phyloP scores from a whole-genome alignment of 1,140 invertebrate species.

The Rhizoglyphus robini region DNA sequence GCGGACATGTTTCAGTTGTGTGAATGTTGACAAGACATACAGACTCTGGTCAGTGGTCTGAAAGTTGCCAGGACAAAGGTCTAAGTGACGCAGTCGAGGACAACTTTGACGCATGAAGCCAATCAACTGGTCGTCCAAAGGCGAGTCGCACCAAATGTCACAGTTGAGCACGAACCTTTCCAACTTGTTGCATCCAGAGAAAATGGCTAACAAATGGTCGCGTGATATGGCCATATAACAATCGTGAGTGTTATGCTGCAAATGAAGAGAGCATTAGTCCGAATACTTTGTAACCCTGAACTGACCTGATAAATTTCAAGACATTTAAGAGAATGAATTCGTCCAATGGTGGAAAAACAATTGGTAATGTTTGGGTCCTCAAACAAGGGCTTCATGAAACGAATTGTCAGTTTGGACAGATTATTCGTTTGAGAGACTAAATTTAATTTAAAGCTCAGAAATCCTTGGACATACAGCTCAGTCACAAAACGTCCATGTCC shows the following conservation, averaged over 20 bases:
- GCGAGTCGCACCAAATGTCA: slow-evolving; percentile 9
- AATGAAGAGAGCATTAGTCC: not conserved
- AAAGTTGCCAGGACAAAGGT: slow-evolving; percentile 8
- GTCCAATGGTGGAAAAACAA: slow-evolving; percentile 1
- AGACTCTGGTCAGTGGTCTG: not conserved
- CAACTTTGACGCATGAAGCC: not conserved
- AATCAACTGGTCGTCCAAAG: slow-evolving; percentile 3
- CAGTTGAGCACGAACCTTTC: not conserved
- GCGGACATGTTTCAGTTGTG: not conserved
- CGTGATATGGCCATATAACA: not conserved
- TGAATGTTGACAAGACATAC: not conserved
- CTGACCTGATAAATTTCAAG: slow-evolving; percentile 15
- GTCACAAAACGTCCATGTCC: not conserved
- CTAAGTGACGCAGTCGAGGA: not conserved
- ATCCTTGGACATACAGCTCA: slow-evolving; percentile 7
- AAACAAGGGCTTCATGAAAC: slow-evolving; percentile 14
- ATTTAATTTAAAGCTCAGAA: not conserved
- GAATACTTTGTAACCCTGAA: not conserved
- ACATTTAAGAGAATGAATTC: not conserved
- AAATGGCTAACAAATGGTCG: not conserved
- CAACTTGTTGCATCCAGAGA: not conserved
- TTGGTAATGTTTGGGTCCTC: not conserved
- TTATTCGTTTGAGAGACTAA: not conserved
- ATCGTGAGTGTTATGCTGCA: slow-evolving; percentile 15
- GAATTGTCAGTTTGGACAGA: not conserved